A percentile compares a stretch with the other conserved stretches of the same genome.
Evolutionary conservation across 2,888 invertebrate species (phyloP).

Genomic region (Papilio gigon): DNA sequence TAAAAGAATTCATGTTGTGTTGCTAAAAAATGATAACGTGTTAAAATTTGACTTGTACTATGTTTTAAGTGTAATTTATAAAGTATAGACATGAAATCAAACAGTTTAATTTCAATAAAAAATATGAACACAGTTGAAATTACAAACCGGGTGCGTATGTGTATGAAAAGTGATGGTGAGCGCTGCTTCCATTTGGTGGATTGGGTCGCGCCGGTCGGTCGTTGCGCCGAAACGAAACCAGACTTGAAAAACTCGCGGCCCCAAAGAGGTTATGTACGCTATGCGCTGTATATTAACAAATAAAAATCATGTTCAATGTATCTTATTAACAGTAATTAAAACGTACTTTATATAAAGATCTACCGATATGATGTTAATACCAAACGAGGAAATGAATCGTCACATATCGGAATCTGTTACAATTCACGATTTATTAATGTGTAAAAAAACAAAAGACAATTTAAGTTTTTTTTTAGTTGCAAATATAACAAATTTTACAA

Average conservation of each 20-base stretch:
- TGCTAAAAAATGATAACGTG: too few species aligned
- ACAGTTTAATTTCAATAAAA: neutral
- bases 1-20: too few species aligned
- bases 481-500: neutral
- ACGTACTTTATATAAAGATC: too few species aligned
- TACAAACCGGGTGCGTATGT: constrained; percentile 27
- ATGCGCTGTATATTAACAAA: constrained; percentile 12
- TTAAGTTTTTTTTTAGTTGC: neutral
- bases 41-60: too few species aligned
- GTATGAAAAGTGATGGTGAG: constrained; percentile 43
- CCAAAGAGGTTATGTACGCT: constrained; percentile 17
- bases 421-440: too few species aligned
- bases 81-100: constrained; percentile 12
- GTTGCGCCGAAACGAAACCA: constrained; percentile 42
- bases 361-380: too few species aligned
- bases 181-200: constrained; percentile 46
- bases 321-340: too few species aligned
- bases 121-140: constrained; percentile 21
- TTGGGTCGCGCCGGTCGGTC: constrained; percentile 48
- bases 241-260: constrained; percentile 27
- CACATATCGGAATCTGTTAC: too few species aligned
- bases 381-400: too few species aligned
- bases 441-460: neutral
- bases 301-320: neutral
- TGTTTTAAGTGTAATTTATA: neutral